Conservation (phyloP, 2,888 invertebrate species). For the Megamerina dolium region DNA sequence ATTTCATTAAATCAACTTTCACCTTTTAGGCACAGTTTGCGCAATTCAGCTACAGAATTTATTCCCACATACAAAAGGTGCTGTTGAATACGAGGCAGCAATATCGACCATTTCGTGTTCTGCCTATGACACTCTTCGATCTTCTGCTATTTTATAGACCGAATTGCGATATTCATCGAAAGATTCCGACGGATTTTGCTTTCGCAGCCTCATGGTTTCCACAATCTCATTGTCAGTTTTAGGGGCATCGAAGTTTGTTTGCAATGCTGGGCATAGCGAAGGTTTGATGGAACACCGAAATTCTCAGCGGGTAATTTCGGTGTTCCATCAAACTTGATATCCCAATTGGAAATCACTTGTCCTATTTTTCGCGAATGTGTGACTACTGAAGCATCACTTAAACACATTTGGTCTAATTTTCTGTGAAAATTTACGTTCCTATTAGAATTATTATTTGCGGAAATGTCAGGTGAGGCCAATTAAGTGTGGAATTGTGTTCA, state of each 20-base stretch:
- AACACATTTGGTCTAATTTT: neutral
- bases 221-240: constrained; percentile 4
- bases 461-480: no score
- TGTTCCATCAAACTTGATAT: constrained; percentile 4
- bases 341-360: constrained; percentile 1
- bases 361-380: neutral
- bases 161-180: constrained; percentile 11
- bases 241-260: constrained; percentile 10
- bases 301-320: neutral
- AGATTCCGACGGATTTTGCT: no score
- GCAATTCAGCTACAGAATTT: constrained; percentile 11
- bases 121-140: neutral
- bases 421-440: neutral
- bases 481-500: no score
- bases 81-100: constrained; percentile 8
- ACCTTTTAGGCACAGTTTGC: constrained; percentile 7
- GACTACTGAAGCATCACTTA: neutral
- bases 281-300: neutral
- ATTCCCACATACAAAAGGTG: constrained; percentile 11
- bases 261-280: constrained; percentile 6
- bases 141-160: constrained; percentile 9
- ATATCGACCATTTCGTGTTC: constrained; percentile 13
- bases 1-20: constrained; percentile 10
- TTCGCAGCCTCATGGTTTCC: constrained; percentile 8
- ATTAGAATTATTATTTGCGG: no score